Evolutionary conservation across 2,888 invertebrate genomes (phyloP), one percentile per base, ranked within the genome.

Genomic region (Thera britannica): DNA sequence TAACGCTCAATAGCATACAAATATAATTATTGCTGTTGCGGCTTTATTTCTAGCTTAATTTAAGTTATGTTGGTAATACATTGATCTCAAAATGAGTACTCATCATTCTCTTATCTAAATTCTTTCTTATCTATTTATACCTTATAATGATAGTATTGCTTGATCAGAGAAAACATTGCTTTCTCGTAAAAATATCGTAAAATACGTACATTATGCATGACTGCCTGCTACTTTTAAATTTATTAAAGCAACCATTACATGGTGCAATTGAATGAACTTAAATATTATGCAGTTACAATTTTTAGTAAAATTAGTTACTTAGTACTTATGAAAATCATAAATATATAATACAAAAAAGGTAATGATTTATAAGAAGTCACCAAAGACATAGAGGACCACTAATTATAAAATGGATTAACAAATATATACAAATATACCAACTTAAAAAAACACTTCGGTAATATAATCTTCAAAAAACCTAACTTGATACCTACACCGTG

Each of bases 1-100:
- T 89, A 92, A 92, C 92, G 90, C 92, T 90, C 92, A 88, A 90
- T 93, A 92, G 92, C 92, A 87, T 93, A 93, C 93, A 93, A 92
- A 92, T 92, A 91, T 91, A 92, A 68, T 93, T 93, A 93, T 93
- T 93, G 93, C 93, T 93, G 92, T 92, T 84, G 93, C 92, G 90
- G 89, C 88, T 85, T 86, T 85, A 75, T 56, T 54, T 44, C 58
- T 70, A 62, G 58, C 66, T 72, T 65, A 70, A 80, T 83, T 84
- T 84, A 84, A 78, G 77, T 77, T 82, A 78, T 79, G 58, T 90
- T 88, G 88, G 90, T 89, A 88, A 88, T 90, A 90, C 89, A 91
- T 84, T 87, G 85, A 90, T 90, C 91, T 92, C 89, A 89, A 90
- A 90, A 87, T 90, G 92, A 92, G 92, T 92, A 92, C 91, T 92